Evolutionary conservation across 2,888 invertebrate species (phyloP), one percentile per base, ranked within the genome.

Genomic region (Synergus itoensis): DNA sequence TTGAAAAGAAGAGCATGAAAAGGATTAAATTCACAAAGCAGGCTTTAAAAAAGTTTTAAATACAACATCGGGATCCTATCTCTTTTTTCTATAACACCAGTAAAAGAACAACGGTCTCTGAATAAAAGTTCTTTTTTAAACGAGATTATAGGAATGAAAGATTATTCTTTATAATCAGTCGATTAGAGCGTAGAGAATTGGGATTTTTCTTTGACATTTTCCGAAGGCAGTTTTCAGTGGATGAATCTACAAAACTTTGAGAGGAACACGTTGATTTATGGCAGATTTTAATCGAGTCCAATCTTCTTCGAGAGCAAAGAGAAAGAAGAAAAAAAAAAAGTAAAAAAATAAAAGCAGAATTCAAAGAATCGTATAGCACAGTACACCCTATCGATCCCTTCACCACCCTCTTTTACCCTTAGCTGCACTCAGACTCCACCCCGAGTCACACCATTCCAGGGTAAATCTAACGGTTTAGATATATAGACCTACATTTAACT

Each of bases 301-400:
- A 60, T 79, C 65, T 62, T 75, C 79, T 79, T 79, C 73, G 64
- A 43, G 79, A 78, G 78, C n/a, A 48, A 28, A 48, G 77, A 79
- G 45, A 63, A 73, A 48, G 77, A 83, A 67, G 64, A 40, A 36
- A 43, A 76, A 62, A 62, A 76, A 60, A 48, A 9, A 21, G 40
- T n/a, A 43, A 62, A 45, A 45, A 79, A 77, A 48, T 62, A 81
- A 62, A 81, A 78, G 64, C 77, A 48, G 45, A 77, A 76, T n/a
- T 67, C 21, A 14, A 21, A 62, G 62, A 81, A 77, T 53, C 77
- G 63, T 21, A 62, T 65, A 14, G 48, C 76, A 18, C 14, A 78
- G 69, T 48, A 48, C 48, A 69, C 69, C 69, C 69, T 69, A 69
- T 69, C 69, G 69, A 69, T 69, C 69, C 69, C 48, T 69, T 41